Evolutionary conservation across 1,140 invertebrate species (phyloP).

Genomic region (Bombus vancouverensis): DNA sequence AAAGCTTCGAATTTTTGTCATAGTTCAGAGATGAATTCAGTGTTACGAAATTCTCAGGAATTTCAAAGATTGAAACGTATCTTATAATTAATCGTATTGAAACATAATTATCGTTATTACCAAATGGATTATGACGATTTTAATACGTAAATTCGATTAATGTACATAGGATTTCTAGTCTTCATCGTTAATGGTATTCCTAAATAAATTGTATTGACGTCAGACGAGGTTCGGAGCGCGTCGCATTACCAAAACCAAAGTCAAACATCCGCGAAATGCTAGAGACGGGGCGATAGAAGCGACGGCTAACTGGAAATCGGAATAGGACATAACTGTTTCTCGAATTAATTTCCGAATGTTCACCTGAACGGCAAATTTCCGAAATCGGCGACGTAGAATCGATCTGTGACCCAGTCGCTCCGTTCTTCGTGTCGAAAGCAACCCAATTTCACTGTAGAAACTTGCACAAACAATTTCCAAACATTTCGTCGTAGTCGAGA

Average conservation of each 20-base stretch:
- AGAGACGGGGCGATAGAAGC: background rate
- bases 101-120: background rate
- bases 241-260: background rate
- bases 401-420: background rate
- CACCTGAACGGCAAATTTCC: constrained; percentile 7
- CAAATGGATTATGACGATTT: background rate
- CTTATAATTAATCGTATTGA: too few species aligned
- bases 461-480: background rate
- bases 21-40: too few species aligned
- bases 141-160: background rate
- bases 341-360: constrained; percentile 26
- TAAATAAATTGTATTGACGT: background rate
- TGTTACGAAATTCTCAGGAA: too few species aligned
- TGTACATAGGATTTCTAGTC: too few species aligned
- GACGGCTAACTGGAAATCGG: background rate
- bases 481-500: background rate
- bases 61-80: too few species aligned
- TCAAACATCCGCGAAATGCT: background rate
- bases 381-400: constrained; percentile 15
- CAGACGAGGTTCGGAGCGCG: background rate
- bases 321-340: constrained; percentile 31
- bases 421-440: background rate
- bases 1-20: too few species aligned
- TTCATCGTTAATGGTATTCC: background rate
- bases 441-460: background rate